These are phyloP conservation scores for Parthenolecanium corni DNA, from an alignment of 2,888 invertebrate genomes.

Conservation along the genomic window DNA sequence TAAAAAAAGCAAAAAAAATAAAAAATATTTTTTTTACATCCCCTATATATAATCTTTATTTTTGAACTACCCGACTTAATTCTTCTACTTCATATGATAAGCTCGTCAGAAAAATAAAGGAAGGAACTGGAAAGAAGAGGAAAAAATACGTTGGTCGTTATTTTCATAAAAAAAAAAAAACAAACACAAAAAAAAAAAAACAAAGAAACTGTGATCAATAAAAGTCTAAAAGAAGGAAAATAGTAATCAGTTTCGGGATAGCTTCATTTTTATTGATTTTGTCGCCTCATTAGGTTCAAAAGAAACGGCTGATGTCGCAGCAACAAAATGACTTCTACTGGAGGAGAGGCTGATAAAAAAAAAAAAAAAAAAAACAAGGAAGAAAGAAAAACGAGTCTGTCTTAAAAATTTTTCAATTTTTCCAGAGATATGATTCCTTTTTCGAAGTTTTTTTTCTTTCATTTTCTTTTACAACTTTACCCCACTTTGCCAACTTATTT, in stretches of 20 bases:
- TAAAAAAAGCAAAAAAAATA: no score
- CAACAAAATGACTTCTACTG: background rate
- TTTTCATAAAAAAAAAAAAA: no score
- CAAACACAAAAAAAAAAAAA: background rate
- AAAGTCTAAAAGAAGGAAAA: background rate
- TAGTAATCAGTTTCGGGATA: background rate
- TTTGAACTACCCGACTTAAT: no score
- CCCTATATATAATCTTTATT: no score
- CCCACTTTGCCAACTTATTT: no score
- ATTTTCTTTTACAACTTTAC: background rate
- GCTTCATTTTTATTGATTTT: conserved; percentile 1
- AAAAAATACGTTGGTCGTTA: no score
- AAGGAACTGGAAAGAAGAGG: no score
- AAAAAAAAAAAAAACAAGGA: no score
- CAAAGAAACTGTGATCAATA: background rate
- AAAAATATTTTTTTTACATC: no score
- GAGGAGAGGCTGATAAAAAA: no score
- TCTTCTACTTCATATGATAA: no score
- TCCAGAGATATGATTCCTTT: background rate
- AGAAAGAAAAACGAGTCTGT: background rate
- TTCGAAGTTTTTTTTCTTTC: background rate
- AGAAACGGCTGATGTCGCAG: background rate
- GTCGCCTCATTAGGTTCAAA: background rate
- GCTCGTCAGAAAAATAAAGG: no score
- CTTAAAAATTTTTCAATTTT: background rate